Conservation (phyloP, 2,797 vertebrate species). For the Artibeus jamaicensis region DNA sequence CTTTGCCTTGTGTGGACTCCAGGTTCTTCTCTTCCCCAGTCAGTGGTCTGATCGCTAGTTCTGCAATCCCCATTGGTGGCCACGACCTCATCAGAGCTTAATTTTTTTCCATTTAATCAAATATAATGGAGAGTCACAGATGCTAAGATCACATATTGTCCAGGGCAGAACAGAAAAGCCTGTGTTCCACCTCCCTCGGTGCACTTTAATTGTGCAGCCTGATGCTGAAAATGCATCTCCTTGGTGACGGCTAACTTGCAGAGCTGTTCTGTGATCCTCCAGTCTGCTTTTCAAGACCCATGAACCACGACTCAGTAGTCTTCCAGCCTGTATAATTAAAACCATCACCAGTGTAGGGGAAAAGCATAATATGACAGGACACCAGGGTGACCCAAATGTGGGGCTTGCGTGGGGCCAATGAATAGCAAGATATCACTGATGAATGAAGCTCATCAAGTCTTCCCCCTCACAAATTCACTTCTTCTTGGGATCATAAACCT, state of each 20-base stretch:
- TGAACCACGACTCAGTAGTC: neutral
- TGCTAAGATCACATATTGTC: neutral
- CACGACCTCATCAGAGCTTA: neutral
- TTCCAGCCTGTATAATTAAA: neutral
- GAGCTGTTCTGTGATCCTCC: neutral
- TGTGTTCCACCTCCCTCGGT: neutral
- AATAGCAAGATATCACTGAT: neutral
- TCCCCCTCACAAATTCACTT: neutral
- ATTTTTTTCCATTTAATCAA: neutral
- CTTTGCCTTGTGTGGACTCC: neutral
- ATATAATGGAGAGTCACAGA: constrained; percentile 35
- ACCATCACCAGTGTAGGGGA: neutral
- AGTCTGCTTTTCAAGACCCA: constrained; percentile 29
- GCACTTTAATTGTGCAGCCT: neutral
- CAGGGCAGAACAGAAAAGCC: constrained; percentile 9
- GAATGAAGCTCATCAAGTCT: neutral
- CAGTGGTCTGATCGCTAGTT: neutral
- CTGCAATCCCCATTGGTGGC: neutral
- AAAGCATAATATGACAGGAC: neutral
- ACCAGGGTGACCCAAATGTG: neutral
- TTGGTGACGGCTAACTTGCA: neutral
- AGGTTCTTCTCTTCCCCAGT: neutral
- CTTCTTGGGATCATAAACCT: neutral
- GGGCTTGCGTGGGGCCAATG: neutral
- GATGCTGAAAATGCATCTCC: neutral